Conservation (phyloP, 2,888 invertebrate genomes). For the Carpatolechia fugitivella region DNA sequence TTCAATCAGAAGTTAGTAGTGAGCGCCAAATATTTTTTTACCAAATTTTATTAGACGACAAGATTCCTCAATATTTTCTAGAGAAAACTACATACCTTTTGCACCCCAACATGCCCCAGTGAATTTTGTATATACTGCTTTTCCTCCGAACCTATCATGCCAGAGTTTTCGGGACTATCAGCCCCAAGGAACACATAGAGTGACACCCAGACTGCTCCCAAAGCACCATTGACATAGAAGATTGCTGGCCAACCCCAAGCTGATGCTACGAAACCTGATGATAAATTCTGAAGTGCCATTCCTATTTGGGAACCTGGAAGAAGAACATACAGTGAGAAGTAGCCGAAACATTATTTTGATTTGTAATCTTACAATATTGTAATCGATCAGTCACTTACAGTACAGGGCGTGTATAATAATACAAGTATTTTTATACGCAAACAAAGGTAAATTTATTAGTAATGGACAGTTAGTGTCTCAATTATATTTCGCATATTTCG, state of each 20-base stretch:
- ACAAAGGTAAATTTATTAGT: too few relatives aligned
- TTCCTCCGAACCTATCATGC: constrained; percentile 78
- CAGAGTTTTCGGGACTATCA: constrained; percentile 80
- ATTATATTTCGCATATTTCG: too few relatives aligned
- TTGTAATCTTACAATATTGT: too few relatives aligned
- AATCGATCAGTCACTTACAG: too few relatives aligned
- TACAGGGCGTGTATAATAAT: too few relatives aligned
- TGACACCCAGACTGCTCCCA: constrained; percentile 76
- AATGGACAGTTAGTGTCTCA: too few relatives aligned
- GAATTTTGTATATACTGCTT: constrained; percentile 80
- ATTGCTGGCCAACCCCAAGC: constrained; percentile 83
- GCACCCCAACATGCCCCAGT: constrained; percentile 38
- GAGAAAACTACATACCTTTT: constrained; percentile 31
- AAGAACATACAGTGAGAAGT: too few relatives aligned
- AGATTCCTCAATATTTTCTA: too few relatives aligned
- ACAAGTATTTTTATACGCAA: too few relatives aligned
- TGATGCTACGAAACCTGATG: constrained; percentile 62
- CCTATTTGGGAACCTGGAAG: constrained; percentile 76
- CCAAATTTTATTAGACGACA: background rate
- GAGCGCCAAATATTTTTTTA: background rate
- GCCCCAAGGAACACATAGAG: constrained; percentile 81
- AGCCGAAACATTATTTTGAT: too few relatives aligned
- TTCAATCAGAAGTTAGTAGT: too few relatives aligned
- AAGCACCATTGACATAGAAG: constrained; percentile 81
- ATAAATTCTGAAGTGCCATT: constrained; percentile 76